Percentiles rank a stretch among this genome's conserved stretches.
These are phyloP conservation scores for Pollachius pollachius DNA, from an alignment of 2,113 vertebrate genomes.

Conservation along the genomic window DNA sequence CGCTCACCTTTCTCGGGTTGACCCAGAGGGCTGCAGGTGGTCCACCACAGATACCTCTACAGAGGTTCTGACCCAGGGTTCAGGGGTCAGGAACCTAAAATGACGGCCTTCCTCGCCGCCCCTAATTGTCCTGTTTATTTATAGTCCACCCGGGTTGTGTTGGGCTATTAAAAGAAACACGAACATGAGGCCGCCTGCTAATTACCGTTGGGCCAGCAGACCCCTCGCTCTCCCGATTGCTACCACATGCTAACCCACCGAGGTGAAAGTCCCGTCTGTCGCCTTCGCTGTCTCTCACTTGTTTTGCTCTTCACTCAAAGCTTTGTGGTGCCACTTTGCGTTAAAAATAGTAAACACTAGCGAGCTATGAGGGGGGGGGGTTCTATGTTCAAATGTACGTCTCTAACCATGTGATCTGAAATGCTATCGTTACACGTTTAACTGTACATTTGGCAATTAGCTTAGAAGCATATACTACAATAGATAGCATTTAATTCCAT, in stretches of 20 bases:
- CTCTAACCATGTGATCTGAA: no score
- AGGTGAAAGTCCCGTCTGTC: slow-evolving; percentile 63
- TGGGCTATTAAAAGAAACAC: slow-evolving; percentile 86
- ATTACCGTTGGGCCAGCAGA: slow-evolving; percentile 76
- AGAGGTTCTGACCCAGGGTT: slow-evolving; percentile 68
- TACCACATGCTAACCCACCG: slow-evolving; percentile 71
- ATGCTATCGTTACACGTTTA: no score
- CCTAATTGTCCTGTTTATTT: slow-evolving; percentile 81
- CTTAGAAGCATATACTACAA: no score
- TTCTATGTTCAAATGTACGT: no score
- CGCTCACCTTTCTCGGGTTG: slow-evolving; percentile 52
- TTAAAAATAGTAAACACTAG: neutral
- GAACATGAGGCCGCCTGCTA: slow-evolving; percentile 80
- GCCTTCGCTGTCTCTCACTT: slow-evolving; percentile 59
- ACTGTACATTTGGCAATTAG: no score
- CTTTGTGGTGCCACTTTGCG: slow-evolving; percentile 26
- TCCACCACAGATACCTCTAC: slow-evolving; percentile 67
- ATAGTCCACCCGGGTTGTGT: slow-evolving; percentile 79
- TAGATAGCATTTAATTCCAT: no score
- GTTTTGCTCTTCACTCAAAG: slow-evolving; percentile 26
- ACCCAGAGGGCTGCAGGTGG: slow-evolving; percentile 62
- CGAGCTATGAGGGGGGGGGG: no score
- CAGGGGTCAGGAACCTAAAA: slow-evolving; percentile 73
- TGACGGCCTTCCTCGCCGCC: slow-evolving; percentile 67
- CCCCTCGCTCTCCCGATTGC: slow-evolving; percentile 75